Conservation (phyloP, 2,797 vertebrate species). For the Pipistrellus pygmaeus region DNA sequence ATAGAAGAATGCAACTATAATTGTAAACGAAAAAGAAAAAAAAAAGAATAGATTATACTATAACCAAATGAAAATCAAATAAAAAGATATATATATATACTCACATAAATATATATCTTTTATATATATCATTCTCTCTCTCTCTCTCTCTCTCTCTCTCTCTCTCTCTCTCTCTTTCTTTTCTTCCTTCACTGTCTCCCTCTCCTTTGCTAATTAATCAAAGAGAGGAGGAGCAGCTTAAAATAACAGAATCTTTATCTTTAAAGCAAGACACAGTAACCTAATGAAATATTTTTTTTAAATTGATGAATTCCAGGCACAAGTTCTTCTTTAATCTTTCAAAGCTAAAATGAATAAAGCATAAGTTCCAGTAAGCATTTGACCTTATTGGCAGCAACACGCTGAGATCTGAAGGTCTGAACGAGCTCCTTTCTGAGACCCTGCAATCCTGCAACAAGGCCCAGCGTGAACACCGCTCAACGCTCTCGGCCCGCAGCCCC, state of each 20-base stretch:
- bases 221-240: neutral
- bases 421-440: neutral
- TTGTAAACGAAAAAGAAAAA: neutral
- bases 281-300: conserved; percentile 50
- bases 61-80: neutral
- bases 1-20: neutral
- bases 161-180: no score
- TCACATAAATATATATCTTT: no score
- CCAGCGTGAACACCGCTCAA: neutral
- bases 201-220: neutral
- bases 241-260: conserved; percentile 56
- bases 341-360: conserved; percentile 67
- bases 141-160: neutral
- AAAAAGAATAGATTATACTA: neutral
- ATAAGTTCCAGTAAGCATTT: conserved; percentile 59
- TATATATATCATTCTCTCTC: neutral
- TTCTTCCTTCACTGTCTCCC: neutral
- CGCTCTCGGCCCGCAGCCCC: neutral
- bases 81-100: neutral
- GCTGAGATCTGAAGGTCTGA: neutral
- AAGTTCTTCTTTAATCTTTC: conserved; percentile 53
- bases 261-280: conserved; percentile 60
- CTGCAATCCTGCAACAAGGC: neutral
- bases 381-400: neutral
- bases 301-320: conserved; percentile 67